These are phyloP conservation scores for Hydrochoerus hydrochaeris DNA, from an alignment of 2,113 vertebrate species.

Conservation along the genomic window DNA sequence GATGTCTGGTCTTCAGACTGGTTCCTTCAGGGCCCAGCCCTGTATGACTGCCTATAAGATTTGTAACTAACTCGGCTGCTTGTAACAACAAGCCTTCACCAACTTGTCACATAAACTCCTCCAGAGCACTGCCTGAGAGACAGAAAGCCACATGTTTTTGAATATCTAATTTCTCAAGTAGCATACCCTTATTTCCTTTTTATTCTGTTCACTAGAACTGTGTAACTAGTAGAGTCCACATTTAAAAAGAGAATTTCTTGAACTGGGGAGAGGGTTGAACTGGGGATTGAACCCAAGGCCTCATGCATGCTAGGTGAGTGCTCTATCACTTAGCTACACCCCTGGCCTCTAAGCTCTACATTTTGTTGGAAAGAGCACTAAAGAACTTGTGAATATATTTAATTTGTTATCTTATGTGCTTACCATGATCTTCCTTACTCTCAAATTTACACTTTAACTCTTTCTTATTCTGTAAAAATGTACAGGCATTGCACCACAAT, in stretches of 20 bases:
- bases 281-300: background rate
- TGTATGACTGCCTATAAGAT: too few relatives aligned
- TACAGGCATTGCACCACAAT: background rate
- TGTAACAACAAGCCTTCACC: too few relatives aligned
- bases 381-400: background rate
- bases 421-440: background rate
- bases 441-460: background rate
- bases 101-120: background rate
- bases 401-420: background rate
- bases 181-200: background rate
- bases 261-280: background rate
- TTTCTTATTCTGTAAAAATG: background rate
- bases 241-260: background rate
- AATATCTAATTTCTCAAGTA: background rate
- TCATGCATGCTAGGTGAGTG: background rate
- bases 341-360: background rate
- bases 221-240: background rate
- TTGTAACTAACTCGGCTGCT: too few relatives aligned
- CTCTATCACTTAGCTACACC: background rate
- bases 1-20: too few relatives aligned
- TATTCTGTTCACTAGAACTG: background rate
- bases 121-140: background rate
- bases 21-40: too few relatives aligned
- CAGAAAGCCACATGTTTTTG: background rate
- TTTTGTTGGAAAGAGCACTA: background rate